A percentile compares a stretch with the other conserved stretches of the same genome.
phyloP scores from a whole-genome alignment of 2,888 invertebrate genomes.

The Ichneumoninae sp. region DNA sequence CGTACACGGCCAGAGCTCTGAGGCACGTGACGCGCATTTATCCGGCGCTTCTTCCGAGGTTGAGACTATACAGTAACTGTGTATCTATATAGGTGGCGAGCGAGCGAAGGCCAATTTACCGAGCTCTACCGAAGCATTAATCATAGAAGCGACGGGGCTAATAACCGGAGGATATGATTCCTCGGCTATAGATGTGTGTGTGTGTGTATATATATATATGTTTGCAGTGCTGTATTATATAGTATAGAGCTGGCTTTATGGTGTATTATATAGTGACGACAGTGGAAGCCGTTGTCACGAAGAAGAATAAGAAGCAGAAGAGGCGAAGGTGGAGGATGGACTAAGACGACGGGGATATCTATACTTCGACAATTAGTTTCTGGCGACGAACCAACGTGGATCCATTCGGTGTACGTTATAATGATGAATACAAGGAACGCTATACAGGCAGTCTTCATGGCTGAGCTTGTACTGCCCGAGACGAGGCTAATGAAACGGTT shows the following conservation, averaged over 20 bases:
- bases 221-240: not conserved
- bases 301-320: constrained; percentile 25
- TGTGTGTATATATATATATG: constrained; percentile 5
- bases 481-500: constrained; percentile 58
- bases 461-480: constrained; percentile 11
- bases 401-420: constrained; percentile 31
- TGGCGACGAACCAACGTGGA: constrained; percentile 27
- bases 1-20: constrained; percentile 35
- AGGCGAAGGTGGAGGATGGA: constrained; percentile 1
- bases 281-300: constrained; percentile 45
- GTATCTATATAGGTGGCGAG: constrained; percentile 42
- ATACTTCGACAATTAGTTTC: constrained; percentile 58
- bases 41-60: constrained; percentile 70
- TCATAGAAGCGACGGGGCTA: constrained; percentile 78
- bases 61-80: constrained; percentile 16
- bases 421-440: constrained; percentile 25
- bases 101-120: constrained; percentile 77
- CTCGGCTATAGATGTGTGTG: constrained; percentile 48
- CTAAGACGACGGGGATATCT: constrained; percentile 31
- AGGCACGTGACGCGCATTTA: constrained; percentile 83
- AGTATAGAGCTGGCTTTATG: constrained; percentile 28
- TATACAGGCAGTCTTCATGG: constrained; percentile 15
- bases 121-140: constrained; percentile 77
- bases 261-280: constrained; percentile 55
- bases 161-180: constrained; percentile 73